phyloP scores from a whole-genome alignment of 2,888 invertebrate species.

The Clistopyga incitator region DNA sequence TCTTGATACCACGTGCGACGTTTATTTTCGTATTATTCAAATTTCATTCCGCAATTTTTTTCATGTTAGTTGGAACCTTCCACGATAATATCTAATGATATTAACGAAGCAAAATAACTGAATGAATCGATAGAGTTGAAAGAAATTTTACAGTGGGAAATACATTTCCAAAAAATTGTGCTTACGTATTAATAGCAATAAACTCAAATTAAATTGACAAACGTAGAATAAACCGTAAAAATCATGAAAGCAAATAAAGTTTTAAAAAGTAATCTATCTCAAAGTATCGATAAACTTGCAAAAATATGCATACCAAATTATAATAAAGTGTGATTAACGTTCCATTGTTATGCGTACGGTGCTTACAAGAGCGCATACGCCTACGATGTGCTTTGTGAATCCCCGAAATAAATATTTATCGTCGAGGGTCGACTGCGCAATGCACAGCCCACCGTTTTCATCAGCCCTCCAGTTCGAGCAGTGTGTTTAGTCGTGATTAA shows the following conservation, averaged over 20 bases:
- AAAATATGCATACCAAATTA: slow-evolving; percentile 27
- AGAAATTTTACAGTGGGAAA: background rate
- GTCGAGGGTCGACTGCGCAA: slow-evolving; percentile 30
- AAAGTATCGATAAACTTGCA: slow-evolving; percentile 15
- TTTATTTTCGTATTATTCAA: background rate
- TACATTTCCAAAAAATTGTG: background rate
- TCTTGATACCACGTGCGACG: background rate
- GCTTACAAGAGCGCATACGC: slow-evolving; percentile 51
- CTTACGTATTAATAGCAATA: no score
- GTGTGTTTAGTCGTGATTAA: slow-evolving; percentile 62
- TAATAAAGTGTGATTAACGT: slow-evolving; percentile 53
- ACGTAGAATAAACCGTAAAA: background rate
- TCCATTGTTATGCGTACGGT: slow-evolving; percentile 4
- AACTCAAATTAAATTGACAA: background rate
- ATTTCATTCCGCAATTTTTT: background rate
- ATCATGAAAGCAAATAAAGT: background rate
- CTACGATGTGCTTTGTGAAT: slow-evolving; percentile 49
- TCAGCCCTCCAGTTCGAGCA: slow-evolving; percentile 55
- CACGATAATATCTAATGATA: background rate
- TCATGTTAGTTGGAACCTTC: background rate
- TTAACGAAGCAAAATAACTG: background rate
- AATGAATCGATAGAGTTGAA: no score
- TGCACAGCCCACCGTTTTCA: background rate
- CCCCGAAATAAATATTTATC: slow-evolving; percentile 54
- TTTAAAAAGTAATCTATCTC: background rate